Base-by-base conservation (phyloP, 2,113 vertebrate genomes). In the Chaetodon auriga region DNA sequence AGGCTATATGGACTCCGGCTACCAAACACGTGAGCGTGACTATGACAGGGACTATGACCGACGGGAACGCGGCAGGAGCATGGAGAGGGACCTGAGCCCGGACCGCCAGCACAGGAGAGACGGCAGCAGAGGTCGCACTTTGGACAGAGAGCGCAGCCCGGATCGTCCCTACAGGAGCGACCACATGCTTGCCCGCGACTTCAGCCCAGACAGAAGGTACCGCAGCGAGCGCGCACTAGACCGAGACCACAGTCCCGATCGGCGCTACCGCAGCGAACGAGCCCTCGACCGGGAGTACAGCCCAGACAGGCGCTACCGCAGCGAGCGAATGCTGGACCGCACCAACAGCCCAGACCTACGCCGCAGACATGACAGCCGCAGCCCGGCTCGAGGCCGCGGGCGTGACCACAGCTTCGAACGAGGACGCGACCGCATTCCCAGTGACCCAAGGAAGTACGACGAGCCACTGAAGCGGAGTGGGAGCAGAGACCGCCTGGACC, bases 401-500 rank as follows among this genome's bases (percentile, higher is more conserved):
- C 81, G 43, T 0, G 90, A 90, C 64, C 93, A 89, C 0, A 89
- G 89, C 85, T 85, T 78, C 0, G 89, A 90, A 6, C 75, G 89
- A 19, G 90, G 85, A 1, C 82, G 88, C 1, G 90, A 91, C 64
- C 87, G n/a, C 10, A 0, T 51, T 11, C 68, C 84, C 15, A 77
- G 64, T 6, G 18, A 94, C 23, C 79, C 63, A 0, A 87, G 85
- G 78, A 93, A 80, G 73, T 91, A 89, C 0, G 84, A 94, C 14
- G 94, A 89, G 35, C 92, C 94, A 8, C 2, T 86, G 3, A 87
- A 75, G 43, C 92, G 91, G 43, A 95, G 93, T n/a, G 93, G 12
- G 21, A 99, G 97, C 90, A 94, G 86, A 5, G 98, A 98, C 84
- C 94, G 81, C 3, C 85, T 85, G 91, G 93, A 87, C 84, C 90